Percentiles rank a stretch among this genome's conserved stretches.
These are phyloP conservation scores for Mormyrops boulengeri DNA, from an alignment of 2,797 vertebrate species.

Conservation along the genomic window DNA sequence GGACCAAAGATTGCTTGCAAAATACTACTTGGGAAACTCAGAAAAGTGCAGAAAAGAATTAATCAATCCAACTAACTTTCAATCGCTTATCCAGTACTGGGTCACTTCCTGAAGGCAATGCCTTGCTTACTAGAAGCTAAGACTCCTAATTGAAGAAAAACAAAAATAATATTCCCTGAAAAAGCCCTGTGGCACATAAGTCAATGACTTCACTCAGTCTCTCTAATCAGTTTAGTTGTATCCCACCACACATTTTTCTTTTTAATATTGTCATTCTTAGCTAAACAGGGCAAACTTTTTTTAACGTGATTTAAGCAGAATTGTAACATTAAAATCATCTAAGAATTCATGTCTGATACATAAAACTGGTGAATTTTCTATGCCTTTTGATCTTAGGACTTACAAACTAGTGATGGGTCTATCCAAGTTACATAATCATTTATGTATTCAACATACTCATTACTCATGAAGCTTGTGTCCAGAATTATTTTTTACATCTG, in stretches of 20 bases:
- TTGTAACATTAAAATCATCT: background rate
- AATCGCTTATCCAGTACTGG: background rate
- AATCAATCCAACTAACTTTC: background rate
- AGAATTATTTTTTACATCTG: background rate
- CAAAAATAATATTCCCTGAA: background rate
- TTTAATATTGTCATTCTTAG: background rate
- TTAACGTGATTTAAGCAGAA: background rate
- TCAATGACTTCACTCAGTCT: background rate
- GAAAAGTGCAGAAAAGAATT: background rate
- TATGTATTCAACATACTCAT: background rate
- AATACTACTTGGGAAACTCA: background rate
- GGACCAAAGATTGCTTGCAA: background rate
- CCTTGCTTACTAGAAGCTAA: background rate
- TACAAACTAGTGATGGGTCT: background rate
- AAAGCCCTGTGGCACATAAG: background rate
- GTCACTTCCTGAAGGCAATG: background rate
- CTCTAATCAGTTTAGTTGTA: background rate
- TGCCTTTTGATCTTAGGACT: background rate
- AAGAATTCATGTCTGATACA: background rate
- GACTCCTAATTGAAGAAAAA: background rate
- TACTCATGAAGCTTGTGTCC: background rate
- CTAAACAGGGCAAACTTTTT: background rate
- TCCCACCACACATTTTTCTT: background rate
- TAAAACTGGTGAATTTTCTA: background rate
- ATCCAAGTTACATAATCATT: background rate